A percentile compares a stretch with the other conserved stretches of the same genome.
phyloP scores from a whole-genome alignment of 2,888 invertebrate genomes.

The Podotricha telesiphe region DNA sequence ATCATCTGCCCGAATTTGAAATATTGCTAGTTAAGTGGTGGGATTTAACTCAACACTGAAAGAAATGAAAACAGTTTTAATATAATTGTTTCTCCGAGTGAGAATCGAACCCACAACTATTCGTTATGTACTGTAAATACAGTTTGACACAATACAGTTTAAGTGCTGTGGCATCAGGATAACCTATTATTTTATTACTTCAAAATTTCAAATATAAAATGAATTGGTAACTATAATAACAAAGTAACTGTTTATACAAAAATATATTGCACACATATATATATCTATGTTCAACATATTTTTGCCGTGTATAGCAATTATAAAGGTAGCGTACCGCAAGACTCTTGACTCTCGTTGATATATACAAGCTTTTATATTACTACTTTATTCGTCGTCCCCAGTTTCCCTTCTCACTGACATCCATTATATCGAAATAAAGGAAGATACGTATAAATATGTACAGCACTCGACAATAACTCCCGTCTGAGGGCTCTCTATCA shows the following conservation, averaged over 20 bases:
- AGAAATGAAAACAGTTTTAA: too few relatives aligned
- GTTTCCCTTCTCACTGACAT: constrained; percentile 29
- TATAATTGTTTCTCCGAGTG: too few relatives aligned
- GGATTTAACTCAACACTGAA: too few relatives aligned
- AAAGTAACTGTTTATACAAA: not conserved
- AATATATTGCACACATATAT: not conserved
- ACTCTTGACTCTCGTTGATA: constrained; percentile 10
- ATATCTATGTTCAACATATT: not conserved
- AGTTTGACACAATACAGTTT: too few relatives aligned
- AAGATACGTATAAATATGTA: constrained; percentile 26
- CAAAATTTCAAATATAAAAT: too few relatives aligned
- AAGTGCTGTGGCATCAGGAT: too few relatives aligned
- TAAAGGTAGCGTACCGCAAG: constrained; percentile 4
- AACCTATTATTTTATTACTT: too few relatives aligned
- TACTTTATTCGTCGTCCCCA: constrained; percentile 19
- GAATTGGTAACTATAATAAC: not conserved
- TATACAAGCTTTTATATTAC: constrained; percentile 16
- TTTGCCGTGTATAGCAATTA: constrained; percentile 15
- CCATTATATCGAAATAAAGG: constrained; percentile 31
- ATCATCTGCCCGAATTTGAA: too few relatives aligned
- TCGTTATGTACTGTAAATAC: too few relatives aligned
- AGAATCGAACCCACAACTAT: too few relatives aligned
- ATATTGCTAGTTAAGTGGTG: too few relatives aligned
- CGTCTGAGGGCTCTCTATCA: constrained; percentile 31
- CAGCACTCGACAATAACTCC: constrained; percentile 31